Conservation (phyloP, 2,797 vertebrate genomes). For the Catostomus latipinnis region DNA sequence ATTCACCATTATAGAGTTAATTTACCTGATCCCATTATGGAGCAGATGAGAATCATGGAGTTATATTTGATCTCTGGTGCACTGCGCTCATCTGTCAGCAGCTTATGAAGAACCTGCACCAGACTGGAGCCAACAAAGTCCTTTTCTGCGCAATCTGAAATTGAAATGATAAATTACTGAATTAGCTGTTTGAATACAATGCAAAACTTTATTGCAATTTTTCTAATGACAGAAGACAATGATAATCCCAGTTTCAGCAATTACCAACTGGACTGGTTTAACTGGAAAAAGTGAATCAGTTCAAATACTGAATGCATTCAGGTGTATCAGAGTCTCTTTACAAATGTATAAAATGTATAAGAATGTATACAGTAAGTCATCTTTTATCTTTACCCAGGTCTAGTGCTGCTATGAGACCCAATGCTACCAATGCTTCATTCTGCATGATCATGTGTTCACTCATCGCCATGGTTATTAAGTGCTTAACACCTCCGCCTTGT, state of each 20-base stretch:
- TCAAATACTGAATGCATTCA: background rate
- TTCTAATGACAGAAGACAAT: too few species aligned
- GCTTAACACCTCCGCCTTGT: slow-evolving; percentile 92
- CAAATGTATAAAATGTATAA: background rate
- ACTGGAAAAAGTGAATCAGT: background rate
- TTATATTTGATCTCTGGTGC: slow-evolving; percentile 99
- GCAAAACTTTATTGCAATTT: too few species aligned
- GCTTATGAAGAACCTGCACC: slow-evolving; percentile 94
- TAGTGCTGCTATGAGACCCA: slow-evolving; percentile 93
- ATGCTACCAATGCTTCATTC: slow-evolving; percentile 95
- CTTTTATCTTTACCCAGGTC: slow-evolving; percentile 85
- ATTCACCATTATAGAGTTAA: background rate
- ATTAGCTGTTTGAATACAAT: background rate
- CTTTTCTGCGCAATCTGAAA: slow-evolving; percentile 89
- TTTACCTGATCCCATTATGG: slow-evolving; percentile 92
- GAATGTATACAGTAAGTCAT: slow-evolving; percentile 6
- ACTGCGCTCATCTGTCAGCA: slow-evolving; percentile 93
- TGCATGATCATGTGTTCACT: slow-evolving; percentile 99
- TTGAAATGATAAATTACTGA: background rate
- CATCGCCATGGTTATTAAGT: slow-evolving; percentile 97
- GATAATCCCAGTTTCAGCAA: too few species aligned
- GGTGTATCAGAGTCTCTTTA: background rate
- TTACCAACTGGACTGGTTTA: too few species aligned
- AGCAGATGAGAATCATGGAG: slow-evolving; percentile 97
- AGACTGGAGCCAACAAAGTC: slow-evolving; percentile 90